Evolutionary conservation across 2,113 vertebrate genomes (phyloP).

Genomic region (Trachemys scripta): DNA sequence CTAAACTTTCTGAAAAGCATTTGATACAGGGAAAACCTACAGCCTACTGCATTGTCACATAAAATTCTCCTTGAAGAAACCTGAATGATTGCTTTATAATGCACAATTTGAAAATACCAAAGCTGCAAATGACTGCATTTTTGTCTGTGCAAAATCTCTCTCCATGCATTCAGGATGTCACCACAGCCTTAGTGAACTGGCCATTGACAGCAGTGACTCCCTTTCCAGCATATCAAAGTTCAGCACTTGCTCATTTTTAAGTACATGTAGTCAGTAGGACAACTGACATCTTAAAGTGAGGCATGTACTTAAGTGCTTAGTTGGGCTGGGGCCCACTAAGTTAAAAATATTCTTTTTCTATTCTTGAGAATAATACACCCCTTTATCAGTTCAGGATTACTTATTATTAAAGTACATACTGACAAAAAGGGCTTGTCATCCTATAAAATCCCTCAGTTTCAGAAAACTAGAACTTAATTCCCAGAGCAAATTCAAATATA

Average conservation of each 20-base stretch:
- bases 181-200: not conserved
- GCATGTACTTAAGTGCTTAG: not conserved
- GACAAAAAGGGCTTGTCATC: slow-evolving; percentile 28
- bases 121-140: accelerated
- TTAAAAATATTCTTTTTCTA: not conserved
- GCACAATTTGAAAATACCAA: accelerated
- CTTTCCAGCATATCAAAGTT: not conserved
- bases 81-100: not conserved
- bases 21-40: not conserved
- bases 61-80: not conserved
- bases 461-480: slow-evolving; percentile 70
- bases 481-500: slow-evolving; percentile 69
- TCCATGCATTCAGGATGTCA: not conserved
- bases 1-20: accelerated
- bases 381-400: slow-evolving; percentile 42
- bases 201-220: not conserved
- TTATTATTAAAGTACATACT: slow-evolving; percentile 25
- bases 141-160: accelerated
- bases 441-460: slow-evolving; percentile 56
- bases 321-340: not conserved
- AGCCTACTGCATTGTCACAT: not conserved
- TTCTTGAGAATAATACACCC: not conserved
- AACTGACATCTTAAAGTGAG: not conserved
- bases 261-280: not conserved
- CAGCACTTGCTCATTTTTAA: not conserved